Base-by-base conservation (phyloP, 2,797 vertebrate genomes). In the Amblyraja radiata region DNA sequence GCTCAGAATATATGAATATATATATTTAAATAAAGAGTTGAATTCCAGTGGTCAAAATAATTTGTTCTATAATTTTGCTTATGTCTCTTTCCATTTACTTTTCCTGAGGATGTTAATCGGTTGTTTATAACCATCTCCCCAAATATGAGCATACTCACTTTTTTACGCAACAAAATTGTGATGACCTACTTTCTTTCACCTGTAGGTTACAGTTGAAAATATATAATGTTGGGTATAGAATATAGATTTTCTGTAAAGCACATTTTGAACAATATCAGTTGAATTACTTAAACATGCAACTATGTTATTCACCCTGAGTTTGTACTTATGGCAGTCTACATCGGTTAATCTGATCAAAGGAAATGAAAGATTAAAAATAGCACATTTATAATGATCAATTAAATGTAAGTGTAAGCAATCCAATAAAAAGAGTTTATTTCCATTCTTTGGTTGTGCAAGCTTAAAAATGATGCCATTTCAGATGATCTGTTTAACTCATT, bases 291-390 rank as follows among this genome's bases (percentile, higher is more conserved):
- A 76, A 76, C 36, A 68, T 74, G 32, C 39, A 74, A 21, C 65
- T 54, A 54, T 71, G 74, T 16, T 74, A 76, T 74, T 92, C n/a
- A 92, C 23, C 39, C 21, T 74, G 73, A 74, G 71, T 92, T 92
- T 28, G 39, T 74, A 74, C 28, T 74, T 74, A 71, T 46, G 68
- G 36, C 39, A 92, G 68, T 21, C 36, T 54, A 73, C 13, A 21
- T 18, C 9, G 16, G 36, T 16, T 65, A 16, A 13, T 88, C 61
- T 76, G 71, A 74, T 39, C 8, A 74, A 39, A 84, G 39, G 54
- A 91, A 73, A 91, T 92, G 90, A 92, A 71, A 74, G 25, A n/a
- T 73, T 23, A 8, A 92, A 91, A 73, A 91, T 71, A 91, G 7
- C 11, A 46, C 10, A 46, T 91, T 74, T 21, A 74, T 36, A 74